Evolutionary conservation across 2,113 vertebrate species (phyloP).

Genomic region (Phasianus colchicus): DNA sequence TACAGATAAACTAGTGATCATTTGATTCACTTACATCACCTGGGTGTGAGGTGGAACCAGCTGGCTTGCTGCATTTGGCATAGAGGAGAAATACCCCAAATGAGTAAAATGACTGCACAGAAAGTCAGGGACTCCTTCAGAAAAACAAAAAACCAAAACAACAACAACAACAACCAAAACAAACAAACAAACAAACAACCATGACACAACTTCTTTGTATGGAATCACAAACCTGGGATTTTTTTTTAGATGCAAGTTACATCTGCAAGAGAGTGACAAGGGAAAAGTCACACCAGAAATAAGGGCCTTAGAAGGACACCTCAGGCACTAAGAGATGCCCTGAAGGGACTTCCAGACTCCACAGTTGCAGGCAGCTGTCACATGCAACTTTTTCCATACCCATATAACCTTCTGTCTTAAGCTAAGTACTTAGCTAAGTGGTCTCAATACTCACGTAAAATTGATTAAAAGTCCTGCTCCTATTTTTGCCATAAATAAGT

Average conservation of each 20-base stretch:
- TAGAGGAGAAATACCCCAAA: neutral
- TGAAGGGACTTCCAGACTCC: neutral
- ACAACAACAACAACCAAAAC: neutral
- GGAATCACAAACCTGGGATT: neutral
- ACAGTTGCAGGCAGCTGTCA: rapidly evolving
- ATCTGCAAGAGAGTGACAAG: neutral
- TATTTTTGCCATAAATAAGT: neutral
- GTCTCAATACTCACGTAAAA: neutral
- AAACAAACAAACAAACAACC: rapidly evolving
- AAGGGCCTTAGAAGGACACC: neutral
- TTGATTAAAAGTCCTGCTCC: neutral
- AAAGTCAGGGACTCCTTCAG: neutral
- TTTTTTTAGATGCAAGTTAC: neutral
- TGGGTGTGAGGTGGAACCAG: neutral
- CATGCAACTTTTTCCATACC: neutral
- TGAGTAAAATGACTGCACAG: neutral
- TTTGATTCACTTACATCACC: neutral
- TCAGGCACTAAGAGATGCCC: neutral
- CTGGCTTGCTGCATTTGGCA: neutral
- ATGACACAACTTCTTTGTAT: neutral
- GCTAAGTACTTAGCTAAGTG: neutral
- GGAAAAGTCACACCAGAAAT: neutral
- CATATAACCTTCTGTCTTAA: neutral
- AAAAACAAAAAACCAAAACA: neutral
- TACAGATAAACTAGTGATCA: neutral